Conservation (phyloP, 2,888 invertebrate genomes). For the Antheraea assamensis region DNA sequence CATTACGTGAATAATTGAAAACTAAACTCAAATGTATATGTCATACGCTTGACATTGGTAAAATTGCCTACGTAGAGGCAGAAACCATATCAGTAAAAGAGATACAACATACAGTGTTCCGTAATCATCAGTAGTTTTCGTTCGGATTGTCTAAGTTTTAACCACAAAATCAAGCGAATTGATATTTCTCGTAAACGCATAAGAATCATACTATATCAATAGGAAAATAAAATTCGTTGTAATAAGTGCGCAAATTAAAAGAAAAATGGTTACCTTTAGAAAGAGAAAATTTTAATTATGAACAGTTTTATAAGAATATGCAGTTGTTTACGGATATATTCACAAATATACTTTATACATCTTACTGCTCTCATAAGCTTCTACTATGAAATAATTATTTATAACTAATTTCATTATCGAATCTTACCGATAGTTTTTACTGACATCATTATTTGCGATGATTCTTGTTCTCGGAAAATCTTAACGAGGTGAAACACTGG, state of each 20-base stretch:
- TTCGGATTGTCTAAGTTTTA: not conserved
- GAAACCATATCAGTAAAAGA: too few relatives aligned
- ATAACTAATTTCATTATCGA: not conserved
- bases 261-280: too few relatives aligned
- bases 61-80: too few relatives aligned
- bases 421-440: not conserved
- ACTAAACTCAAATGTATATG: too few relatives aligned
- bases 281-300: too few relatives aligned
- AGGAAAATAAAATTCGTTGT: not conserved
- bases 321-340: not conserved
- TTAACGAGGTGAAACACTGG: not conserved
- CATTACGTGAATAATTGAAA: too few relatives aligned
- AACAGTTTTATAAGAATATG: too few relatives aligned
- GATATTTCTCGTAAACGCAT: not conserved
- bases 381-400: not conserved
- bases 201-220: not conserved
- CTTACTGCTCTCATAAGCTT: too few relatives aligned
- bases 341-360: not conserved
- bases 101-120: not conserved
- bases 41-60: too few relatives aligned
- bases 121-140: not conserved
- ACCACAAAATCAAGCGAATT: not conserved
- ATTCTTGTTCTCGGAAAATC: not conserved
- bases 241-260: not conserved
- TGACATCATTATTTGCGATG: not conserved